phyloP scores from a whole-genome alignment of 2,797 vertebrate genomes.

The Aselliscus stoliczkanus region DNA sequence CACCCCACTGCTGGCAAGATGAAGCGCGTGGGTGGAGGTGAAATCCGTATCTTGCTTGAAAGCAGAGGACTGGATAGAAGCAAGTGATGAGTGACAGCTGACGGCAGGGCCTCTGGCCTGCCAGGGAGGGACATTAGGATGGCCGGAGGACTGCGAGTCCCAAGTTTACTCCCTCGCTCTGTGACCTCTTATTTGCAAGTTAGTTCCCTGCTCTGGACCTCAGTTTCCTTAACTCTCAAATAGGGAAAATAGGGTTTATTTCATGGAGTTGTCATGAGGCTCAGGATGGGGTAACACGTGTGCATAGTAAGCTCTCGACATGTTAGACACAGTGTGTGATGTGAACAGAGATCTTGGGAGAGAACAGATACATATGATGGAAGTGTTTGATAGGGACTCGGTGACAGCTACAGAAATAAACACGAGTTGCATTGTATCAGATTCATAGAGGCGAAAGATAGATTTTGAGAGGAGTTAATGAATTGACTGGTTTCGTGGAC shows the following conservation, averaged over 20 bases:
- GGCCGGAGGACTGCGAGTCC: rapidly evolving
- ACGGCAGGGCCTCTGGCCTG: rapidly evolving
- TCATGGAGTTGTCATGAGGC: background rate
- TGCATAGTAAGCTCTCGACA: rapidly evolving
- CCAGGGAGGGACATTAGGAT: background rate
- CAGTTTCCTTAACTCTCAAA: background rate
- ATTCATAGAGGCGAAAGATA: background rate
- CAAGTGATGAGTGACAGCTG: background rate
- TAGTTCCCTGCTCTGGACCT: background rate
- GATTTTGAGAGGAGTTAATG: background rate
- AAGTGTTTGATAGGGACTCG: background rate
- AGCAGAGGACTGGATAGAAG: background rate
- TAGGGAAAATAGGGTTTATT: too few species aligned
- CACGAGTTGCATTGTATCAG: rapidly evolving
- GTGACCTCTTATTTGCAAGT: background rate
- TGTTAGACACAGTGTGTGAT: rapidly evolving
- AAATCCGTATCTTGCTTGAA: background rate
- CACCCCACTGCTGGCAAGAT: background rate
- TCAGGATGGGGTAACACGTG: background rate
- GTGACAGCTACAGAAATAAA: background rate
- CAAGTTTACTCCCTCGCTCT: background rate
- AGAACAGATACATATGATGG: rapidly evolving
- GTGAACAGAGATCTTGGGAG: background rate
- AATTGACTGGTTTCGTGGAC: background rate
- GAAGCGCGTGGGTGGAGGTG: rapidly evolving